Percentiles rank a stretch among this genome's conserved stretches.
phyloP scores from a whole-genome alignment of 1,140 invertebrate genomes.

The Philopotamus ludificatus region DNA sequence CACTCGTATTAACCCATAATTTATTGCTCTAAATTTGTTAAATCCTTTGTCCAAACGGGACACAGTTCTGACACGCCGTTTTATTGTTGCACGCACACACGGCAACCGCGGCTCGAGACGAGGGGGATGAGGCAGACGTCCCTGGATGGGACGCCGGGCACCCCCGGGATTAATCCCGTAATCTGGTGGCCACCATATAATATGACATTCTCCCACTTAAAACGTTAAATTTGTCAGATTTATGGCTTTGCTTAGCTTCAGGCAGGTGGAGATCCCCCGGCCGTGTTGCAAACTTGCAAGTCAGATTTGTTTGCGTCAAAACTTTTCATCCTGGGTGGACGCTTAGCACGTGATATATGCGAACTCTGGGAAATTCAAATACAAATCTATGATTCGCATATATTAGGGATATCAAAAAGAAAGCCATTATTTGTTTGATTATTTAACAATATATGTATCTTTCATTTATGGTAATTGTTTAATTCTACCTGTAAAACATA shows the following conservation, averaged over 20 bases:
- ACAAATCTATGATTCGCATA: too few species aligned
- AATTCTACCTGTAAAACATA: too few species aligned
- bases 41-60: conserved; percentile 41
- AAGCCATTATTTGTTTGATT: too few species aligned
- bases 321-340: background rate
- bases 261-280: conserved; percentile 16
- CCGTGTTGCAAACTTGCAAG: background rate
- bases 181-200: conserved; percentile 41
- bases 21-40: conserved; percentile 40
- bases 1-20: conserved; percentile 32
- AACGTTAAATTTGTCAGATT: conserved; percentile 41
- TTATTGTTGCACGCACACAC: conserved; percentile 8
- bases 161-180: conserved; percentile 40
- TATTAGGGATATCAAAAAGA: too few species aligned
- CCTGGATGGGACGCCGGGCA: conserved; percentile 2
- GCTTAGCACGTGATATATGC: too few species aligned
- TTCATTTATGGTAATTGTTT: too few species aligned
- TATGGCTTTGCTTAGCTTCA: conserved; percentile 26
- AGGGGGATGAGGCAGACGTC: background rate
- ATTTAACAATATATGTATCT: too few species aligned
- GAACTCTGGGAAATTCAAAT: too few species aligned
- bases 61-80: conserved; percentile 37
- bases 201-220: conserved; percentile 42
- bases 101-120: too few species aligned
- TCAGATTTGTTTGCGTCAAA: conserved; percentile 20